Percentiles rank a stretch among this genome's conserved stretches.
These are phyloP conservation scores for Tapera naevia DNA, from an alignment of 2,797 vertebrate species.

Conservation along the genomic window DNA sequence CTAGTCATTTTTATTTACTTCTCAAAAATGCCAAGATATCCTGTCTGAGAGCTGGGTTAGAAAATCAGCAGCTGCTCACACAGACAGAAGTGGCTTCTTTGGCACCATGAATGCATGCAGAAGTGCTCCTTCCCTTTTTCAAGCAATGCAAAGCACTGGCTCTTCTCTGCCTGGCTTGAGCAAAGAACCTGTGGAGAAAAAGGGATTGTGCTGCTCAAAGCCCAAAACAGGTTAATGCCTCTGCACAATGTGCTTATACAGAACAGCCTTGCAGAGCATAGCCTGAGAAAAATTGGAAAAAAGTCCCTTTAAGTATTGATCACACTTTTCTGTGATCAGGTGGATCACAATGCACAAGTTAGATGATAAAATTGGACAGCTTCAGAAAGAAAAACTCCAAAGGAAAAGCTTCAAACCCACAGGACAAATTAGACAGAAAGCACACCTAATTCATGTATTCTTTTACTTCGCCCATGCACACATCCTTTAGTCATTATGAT, in stretches of 20 bases:
- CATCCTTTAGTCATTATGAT: background rate
- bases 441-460: too few species aligned
- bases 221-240: background rate
- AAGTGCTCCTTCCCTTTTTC: background rate
- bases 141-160: background rate
- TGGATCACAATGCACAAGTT: background rate
- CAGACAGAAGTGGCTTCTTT: slow-evolving; percentile 39
- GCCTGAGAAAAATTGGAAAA: too few species aligned
- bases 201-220: background rate
- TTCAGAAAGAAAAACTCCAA: background rate
- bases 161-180: background rate
- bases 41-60: slow-evolving; percentile 42
- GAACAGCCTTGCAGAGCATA: background rate
- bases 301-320: background rate
- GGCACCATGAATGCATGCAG: background rate
- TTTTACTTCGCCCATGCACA: background rate
- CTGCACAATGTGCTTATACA: background rate
- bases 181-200: background rate
- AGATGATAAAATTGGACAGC: background rate
- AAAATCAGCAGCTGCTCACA: background rate
- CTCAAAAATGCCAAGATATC: background rate
- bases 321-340: background rate
- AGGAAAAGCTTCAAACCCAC: background rate
- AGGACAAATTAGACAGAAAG: background rate
- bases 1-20: background rate